Base-by-base conservation (phyloP, 2,888 invertebrate genomes). In the Crocallis elinguaria region DNA sequence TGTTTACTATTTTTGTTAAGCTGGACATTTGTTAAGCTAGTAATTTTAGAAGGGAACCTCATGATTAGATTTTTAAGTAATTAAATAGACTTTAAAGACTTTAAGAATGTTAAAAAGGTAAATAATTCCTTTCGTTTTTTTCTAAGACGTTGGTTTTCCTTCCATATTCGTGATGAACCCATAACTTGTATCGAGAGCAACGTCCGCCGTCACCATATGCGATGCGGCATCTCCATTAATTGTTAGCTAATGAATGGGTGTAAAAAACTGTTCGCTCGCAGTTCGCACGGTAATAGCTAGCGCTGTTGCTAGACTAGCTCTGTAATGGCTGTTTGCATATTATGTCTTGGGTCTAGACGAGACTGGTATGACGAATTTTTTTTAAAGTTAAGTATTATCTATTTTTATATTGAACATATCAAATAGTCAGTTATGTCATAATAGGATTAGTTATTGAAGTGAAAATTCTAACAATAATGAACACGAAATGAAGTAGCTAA, bases 161-260 rank as follows among this genome's bases (percentile, higher is more conserved):
- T 33, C 33, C 33, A 3, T 14, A 57, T 45, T 62, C 66, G 74
- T 68, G 62, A 11, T 39, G 11, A 62, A 64, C 69, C 67, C 57
- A 56, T 66, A 48, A 54, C 68, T 71, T 65, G 52, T 30, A 51
- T 56, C 49, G 53, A 66, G 67, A 76, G 69, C 73, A 73, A 73
- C 48, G 72, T 69, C 70, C 74, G 67, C 60, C 70, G 72, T 69
- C 66, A 51, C 71, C 66, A 69, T 71, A 71, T 72, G 74, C 66
- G 62, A 71, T 73, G 74, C 65, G 60, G 66, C 64, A 64, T 64
- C 67, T 72, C 67, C 72, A 75, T 78, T 83, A 84, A 84, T 84
- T 85, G 81, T 82, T 73, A 69, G 71, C 74, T 82, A 83, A 85
- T 84, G 81, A 82, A 80, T 69, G 69, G 61, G 39, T 62, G 73